Evolutionary conservation across 2,888 invertebrate genomes (phyloP), one percentile per base, ranked within the genome.

Genomic region (Leucophenga montana): DNA sequence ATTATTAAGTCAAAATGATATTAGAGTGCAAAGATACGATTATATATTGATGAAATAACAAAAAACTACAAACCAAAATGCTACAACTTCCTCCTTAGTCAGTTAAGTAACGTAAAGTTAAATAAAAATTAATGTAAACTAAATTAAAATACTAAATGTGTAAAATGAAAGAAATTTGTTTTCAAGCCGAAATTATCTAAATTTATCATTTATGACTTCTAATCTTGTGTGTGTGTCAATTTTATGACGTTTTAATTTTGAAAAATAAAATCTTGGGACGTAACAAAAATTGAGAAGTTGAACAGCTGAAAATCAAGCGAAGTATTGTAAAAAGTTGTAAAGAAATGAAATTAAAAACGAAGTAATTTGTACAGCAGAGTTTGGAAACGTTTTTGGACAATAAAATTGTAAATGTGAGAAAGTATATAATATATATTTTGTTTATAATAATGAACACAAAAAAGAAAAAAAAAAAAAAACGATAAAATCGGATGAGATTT

Each of bases 1-100:
- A 73, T 39, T 53, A 66, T 78, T 80, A 81, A 78, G 76, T 72
- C 62, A 69, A 79, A 78, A 72, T 83, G 83, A 82, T 82, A 82
- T 82, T 83, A 78, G 67, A 75, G 62, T 64, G 62, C 62, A 72
- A 67, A 54, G 31, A 39, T 6, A n/a, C n/a, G n/a, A n/a, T n/a
- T n/a, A n/a, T 57, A 57, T 57, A 57, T 27, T 27, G 27, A 31
- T 8, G 9, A n/a, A 69, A 20, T 66, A 50, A 72, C 44, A 68
- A 66, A 50, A 56, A 68, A 59, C 16, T 18, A 54, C 20, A 77
- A 77, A 77, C 78, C 79, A 78, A 82, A 79, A 79, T 81, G 78
- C 73, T 76, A 74, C 71, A 80, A 82, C 73, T 76, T 78, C 73
- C 72, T 76, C 72, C 69, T 74, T 73, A 73, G 71, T 65, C 61